Base-by-base conservation (phyloP, 1,140 invertebrate genomes). In the Drosophila baimaii region DNA sequence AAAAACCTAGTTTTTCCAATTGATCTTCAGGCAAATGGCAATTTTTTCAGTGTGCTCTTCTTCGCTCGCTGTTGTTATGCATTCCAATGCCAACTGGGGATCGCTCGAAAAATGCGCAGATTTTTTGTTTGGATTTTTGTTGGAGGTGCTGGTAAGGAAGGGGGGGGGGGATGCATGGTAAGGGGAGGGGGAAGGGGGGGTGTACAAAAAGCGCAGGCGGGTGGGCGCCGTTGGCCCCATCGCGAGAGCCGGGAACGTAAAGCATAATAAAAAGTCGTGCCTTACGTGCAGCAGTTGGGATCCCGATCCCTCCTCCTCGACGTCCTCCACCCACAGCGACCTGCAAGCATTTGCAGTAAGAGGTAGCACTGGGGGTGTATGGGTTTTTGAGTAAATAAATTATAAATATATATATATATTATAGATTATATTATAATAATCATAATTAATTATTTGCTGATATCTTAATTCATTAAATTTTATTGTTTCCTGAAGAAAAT, bases 221-320 rank as follows among this genome's bases (percentile, higher is more conserved):
- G 82, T 85, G 82, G 82, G 82, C 82, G 82, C 82, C 82, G 82
- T 71, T 86, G 82, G 82, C 82, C 82, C 63, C 65, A 81, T 61
- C 73, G 62, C 63, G 55, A 69, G 75, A 64, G 74, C 75, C 76
- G 66, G 41, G 79, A 86, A 82, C 82, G 82, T 88, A 88, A 86
- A 86, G 83, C 83, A 86, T 86, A 82, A 86, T 86, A 86, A 86
- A 88, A 86, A 86, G 79, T 86, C 82, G 82, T 86, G 82, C 82
- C 79, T 86, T 88, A 86, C 82, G 82, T 86, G 82, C 82, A 88
- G 82, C 82, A 69, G 78, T 79, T 62, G 63, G 59, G 49, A 63
- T 44, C 37, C 63, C 37, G 31, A 35, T 27, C 49, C 49, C 44
- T 7, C 57, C 19, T 33, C 31, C 23, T 37, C 29, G 19, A 19